These are phyloP conservation scores for Phymanthus crucifer DNA, from an alignment of 92 coral and sea anemone genomes.

Conservation along the genomic window DNA sequence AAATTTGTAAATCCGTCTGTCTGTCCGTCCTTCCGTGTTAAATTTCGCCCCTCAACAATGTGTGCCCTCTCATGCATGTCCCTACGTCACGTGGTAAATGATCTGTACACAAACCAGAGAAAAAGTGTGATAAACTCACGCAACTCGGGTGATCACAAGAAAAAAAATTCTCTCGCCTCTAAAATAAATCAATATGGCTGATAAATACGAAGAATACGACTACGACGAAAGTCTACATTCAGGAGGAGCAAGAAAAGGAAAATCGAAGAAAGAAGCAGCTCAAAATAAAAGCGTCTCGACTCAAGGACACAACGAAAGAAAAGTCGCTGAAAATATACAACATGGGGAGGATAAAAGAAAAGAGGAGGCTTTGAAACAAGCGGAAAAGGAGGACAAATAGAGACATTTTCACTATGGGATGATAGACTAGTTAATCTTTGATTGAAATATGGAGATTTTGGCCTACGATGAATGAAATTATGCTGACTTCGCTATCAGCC, in stretches of 20 bases:
- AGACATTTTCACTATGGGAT: not conserved
- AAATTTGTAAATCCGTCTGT: not conserved
- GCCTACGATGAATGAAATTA: not conserved
- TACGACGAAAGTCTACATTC: conserved; percentile 86
- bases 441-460: not conserved
- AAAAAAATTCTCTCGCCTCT: not conserved
- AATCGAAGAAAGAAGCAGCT: conserved; percentile 89
- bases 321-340: conserved; percentile 86
- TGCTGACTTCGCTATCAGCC: not conserved
- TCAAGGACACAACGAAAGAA: conserved; percentile 77
- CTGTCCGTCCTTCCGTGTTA: too few species aligned
- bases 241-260: conserved; percentile 68
- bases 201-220: conserved; percentile 86
- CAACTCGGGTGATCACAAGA: not conserved
- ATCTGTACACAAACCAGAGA: not conserved
- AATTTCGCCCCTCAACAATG: not conserved
- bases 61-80: not conserved
- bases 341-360: conserved; percentile 94
- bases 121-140: not conserved
- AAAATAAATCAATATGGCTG: conserved; percentile 44
- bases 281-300: conserved; percentile 66
- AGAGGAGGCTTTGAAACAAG: conserved; percentile 54
- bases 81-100: conserved; percentile 3
- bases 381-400: conserved; percentile 44
- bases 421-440: not conserved